These are phyloP conservation scores for Leptopilina drosophilae DNA, from an alignment of 2,888 invertebrate genomes.

Conservation along the genomic window DNA sequence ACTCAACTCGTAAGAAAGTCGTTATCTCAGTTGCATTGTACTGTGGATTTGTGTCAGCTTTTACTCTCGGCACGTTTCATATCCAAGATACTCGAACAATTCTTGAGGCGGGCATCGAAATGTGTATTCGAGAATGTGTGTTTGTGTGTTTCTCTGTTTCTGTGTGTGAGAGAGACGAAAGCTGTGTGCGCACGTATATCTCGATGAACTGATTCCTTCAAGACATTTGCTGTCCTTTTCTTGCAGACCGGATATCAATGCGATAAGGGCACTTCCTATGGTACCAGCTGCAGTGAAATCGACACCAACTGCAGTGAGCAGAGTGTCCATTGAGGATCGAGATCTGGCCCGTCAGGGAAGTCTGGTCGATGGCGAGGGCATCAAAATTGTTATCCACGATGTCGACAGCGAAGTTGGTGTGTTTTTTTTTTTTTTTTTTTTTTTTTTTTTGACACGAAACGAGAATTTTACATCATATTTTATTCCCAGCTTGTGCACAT, in stretches of 20 bases:
- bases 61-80: slow-evolving; percentile 24
- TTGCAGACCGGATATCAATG: slow-evolving; percentile 85
- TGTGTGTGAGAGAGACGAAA: too few species aligned
- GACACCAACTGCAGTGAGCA: slow-evolving; percentile 79
- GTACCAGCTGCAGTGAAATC: slow-evolving; percentile 75
- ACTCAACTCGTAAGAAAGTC: slow-evolving; percentile 21
- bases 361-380: slow-evolving; percentile 93
- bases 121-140: too few species aligned
- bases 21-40: slow-evolving; percentile 28
- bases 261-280: slow-evolving; percentile 78
- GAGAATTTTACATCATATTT: neutral
- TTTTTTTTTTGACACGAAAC: neutral
- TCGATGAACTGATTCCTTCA: slow-evolving; percentile 17
- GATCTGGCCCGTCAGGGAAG: slow-evolving; percentile 86
- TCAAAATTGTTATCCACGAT: slow-evolving; percentile 95
- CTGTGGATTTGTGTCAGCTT: slow-evolving; percentile 37
- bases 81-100: slow-evolving; percentile 42
- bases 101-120: slow-evolving; percentile 32
- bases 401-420: slow-evolving; percentile 82
- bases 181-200: neutral
- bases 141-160: too few species aligned
- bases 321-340: slow-evolving; percentile 82
- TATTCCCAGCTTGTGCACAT: neutral
- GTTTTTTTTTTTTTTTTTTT: slow-evolving; percentile 50
- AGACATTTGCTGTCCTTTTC: slow-evolving; percentile 43